Conservation (phyloP, 2,888 invertebrate genomes). For the Sipha maydis region DNA sequence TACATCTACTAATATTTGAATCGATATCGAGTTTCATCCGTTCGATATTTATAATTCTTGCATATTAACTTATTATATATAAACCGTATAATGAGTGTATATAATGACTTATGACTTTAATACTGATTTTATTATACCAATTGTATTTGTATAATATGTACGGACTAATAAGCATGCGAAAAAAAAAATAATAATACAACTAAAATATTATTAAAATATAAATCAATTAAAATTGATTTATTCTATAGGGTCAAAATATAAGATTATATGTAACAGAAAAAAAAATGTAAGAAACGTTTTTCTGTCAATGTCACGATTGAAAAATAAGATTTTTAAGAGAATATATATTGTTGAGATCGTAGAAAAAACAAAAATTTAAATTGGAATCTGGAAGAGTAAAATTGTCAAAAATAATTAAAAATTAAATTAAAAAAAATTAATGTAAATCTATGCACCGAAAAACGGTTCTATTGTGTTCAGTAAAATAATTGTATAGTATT, state of each 20-base stretch:
- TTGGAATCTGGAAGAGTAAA: neutral
- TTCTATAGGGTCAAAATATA: neutral
- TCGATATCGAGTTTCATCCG: neutral
- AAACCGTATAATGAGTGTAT: neutral
- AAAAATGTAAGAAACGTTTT: neutral
- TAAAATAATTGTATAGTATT: no score
- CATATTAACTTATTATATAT: neutral
- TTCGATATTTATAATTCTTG: neutral
- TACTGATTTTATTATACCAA: neutral
- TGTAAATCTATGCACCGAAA: no score
- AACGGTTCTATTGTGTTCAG: no score
- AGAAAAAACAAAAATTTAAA: neutral
- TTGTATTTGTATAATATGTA: neutral
- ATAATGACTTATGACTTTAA: neutral
- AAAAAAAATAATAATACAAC: neutral
- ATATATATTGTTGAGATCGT: neutral
- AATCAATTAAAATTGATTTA: conserved; percentile 2
- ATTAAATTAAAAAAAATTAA: no score
- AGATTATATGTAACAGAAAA: neutral
- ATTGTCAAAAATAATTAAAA: neutral
- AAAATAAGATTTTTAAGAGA: neutral
- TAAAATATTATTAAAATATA: neutral
- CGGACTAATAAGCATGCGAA: neutral
- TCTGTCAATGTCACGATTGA: neutral
- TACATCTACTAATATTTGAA: neutral